Base-by-base conservation (phyloP, 1,140 invertebrate genomes). In the Zaprionus lachaisei region DNA sequence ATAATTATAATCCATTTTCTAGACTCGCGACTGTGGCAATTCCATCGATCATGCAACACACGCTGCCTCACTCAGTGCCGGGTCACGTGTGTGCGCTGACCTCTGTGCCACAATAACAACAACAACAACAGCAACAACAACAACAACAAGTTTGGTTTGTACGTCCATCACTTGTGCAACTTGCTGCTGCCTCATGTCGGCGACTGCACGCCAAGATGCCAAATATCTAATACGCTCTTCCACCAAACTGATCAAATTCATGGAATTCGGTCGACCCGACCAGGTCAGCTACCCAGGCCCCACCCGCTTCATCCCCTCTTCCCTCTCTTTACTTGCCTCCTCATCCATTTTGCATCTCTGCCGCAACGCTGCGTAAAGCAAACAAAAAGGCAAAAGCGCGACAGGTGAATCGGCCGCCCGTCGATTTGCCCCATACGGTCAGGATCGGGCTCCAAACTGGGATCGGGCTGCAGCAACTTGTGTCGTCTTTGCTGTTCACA, bases 1-100 rank as follows among this genome's bases (percentile, higher is more conserved):
- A 89, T 90, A 90, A 89, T 89, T 89, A 89, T 85, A 89, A 89
- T 89, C 85, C 85, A 89, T 89, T 89, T 90, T 82, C 44, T 73
- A 62, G 64, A 66, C 83, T 80, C 17, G 9, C 20, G 9, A 56
- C 57, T 67, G 55, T 58, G 65, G 81, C 84, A 89, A 89, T 89
- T 77, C 85, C 84, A 89, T 89, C 85, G 84, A 89, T 89, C 84
- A 89, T 89, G 81, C 67, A 69, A 56, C 70, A 54, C 62, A 67
- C 55, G 41, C 41, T 44, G 41, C 37, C 22, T 12, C 11, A 57
- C 38, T 20, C 34, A 31, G 26, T 28, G 62, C 20, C 47, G 75
- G 85, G 85, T 89, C 85, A 89, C 77, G 76, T 89, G 85, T 89
- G 85, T 89, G 79, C 79, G 85, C 79, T 89, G 85, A 89, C 85